A percentile compares a stretch with the other conserved stretches of the same genome.
These are phyloP conservation scores for Numenius phaeopus DNA, from an alignment of 2,797 vertebrate genomes.

Conservation along the genomic window DNA sequence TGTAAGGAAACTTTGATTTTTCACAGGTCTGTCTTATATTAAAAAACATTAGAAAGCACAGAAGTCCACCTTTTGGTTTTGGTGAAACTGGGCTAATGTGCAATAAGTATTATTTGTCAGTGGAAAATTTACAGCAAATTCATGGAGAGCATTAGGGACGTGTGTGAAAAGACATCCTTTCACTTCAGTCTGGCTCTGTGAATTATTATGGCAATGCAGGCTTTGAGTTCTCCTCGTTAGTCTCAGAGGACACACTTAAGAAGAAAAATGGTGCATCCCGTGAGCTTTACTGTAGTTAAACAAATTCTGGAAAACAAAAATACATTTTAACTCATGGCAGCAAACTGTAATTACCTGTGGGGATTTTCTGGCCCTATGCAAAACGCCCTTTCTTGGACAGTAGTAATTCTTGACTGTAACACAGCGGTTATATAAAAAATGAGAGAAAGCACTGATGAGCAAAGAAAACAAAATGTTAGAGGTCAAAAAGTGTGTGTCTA, in stretches of 20 bases:
- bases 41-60: neutral
- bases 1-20: neutral
- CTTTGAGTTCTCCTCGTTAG: constrained; percentile 30
- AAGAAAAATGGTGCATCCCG: constrained; percentile 39
- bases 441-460: neutral
- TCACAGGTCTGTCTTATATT: neutral
- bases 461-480: constrained; percentile 52
- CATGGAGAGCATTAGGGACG: neutral
- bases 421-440: neutral
- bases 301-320: constrained; percentile 66
- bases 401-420: neutral
- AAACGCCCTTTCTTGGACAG: constrained; percentile 17
- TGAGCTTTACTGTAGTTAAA: constrained; percentile 52
- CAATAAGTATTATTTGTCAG: neutral
- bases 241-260: constrained; percentile 53
- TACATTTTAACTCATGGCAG: constrained; percentile 30
- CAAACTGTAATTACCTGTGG: neutral
- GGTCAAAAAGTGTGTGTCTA: constrained; percentile 49
- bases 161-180: constrained; percentile 29
- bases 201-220: constrained; percentile 42
- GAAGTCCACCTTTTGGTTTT: neutral
- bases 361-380: neutral
- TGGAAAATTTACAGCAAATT: neutral
- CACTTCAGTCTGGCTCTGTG: neutral
- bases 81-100: neutral